Percentiles rank a stretch among this genome's conserved stretches.
Evolutionary conservation across 2,113 vertebrate species (phyloP).

Genomic region (Bubo bubo): DNA sequence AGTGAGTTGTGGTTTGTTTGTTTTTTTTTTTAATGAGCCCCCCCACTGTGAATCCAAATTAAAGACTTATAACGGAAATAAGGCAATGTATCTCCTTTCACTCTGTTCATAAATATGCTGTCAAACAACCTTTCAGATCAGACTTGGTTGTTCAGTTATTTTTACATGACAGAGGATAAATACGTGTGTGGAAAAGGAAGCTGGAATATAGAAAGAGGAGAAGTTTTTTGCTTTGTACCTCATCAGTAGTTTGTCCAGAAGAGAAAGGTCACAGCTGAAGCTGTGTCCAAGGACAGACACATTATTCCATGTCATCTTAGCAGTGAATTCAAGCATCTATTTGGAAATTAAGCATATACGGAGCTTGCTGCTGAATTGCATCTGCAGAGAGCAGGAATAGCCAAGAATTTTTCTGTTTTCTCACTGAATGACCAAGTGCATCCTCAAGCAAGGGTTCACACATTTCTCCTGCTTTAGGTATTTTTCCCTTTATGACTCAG

Average conservation of each 20-base stretch:
- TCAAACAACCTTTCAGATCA: neutral
- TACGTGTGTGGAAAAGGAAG: neutral
- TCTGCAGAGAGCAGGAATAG: neutral
- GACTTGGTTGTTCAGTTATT: neutral
- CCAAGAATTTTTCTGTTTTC: neutral
- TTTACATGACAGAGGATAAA: neutral
- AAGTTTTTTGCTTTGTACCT: neutral
- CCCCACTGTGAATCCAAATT: neutral
- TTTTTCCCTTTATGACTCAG: constrained; percentile 47
- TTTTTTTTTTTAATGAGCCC: neutral
- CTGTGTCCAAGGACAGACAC: neutral
- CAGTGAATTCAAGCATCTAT: neutral
- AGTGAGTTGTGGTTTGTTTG: neutral
- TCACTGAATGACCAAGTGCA: constrained; percentile 44
- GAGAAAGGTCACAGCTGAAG: neutral
- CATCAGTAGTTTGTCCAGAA: neutral
- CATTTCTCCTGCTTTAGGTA: constrained; percentile 11
- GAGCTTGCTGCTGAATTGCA: neutral
- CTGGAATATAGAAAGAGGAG: neutral
- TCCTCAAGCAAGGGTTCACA: constrained; percentile 13
- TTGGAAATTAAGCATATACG: neutral
- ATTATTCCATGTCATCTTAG: fast-evolving
- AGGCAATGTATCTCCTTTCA: neutral
- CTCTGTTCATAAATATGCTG: neutral
- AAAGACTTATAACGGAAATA: neutral